phyloP scores from a whole-genome alignment of 2,113 vertebrate genomes.

The Carettochelys insculpta region DNA sequence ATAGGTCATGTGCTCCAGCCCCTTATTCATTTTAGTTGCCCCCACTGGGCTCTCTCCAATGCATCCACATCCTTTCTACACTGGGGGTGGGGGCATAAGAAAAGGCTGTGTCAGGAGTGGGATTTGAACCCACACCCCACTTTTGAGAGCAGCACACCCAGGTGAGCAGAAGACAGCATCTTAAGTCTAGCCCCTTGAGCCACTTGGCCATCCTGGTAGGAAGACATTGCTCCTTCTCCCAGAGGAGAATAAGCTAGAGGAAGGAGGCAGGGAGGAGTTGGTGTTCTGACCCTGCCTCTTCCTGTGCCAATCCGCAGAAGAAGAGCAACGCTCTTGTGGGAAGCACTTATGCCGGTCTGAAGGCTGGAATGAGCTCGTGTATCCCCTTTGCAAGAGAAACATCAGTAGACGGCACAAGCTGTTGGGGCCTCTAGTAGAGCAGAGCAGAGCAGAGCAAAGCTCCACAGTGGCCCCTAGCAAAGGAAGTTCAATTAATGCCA shows the following conservation, averaged over 20 bases:
- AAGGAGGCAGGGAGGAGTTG: not conserved
- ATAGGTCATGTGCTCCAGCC: too few relatives aligned
- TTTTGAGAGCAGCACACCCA: too few relatives aligned
- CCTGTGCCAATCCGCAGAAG: not conserved
- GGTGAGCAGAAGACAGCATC: too few relatives aligned
- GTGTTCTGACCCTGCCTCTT: not conserved
- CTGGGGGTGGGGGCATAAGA: too few relatives aligned
- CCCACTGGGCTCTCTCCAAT: too few relatives aligned
- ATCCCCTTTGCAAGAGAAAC: not conserved
- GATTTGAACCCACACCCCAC: too few relatives aligned
- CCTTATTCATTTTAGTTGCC: too few relatives aligned
- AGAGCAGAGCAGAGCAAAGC: too few relatives aligned
- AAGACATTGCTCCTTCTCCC: not conserved
- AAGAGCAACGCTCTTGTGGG: not conserved
- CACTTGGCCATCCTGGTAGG: too few relatives aligned
- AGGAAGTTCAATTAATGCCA: not conserved
- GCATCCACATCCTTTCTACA: too few relatives aligned
- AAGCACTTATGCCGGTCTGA: not conserved
- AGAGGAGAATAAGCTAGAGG: not conserved
- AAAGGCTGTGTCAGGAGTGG: too few relatives aligned
- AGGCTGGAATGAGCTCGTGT: not conserved
- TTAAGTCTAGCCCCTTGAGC: too few relatives aligned
- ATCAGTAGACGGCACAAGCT: not conserved
- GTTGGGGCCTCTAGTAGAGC: not conserved
- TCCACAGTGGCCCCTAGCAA: not conserved